Base-by-base conservation (phyloP, 2,888 invertebrate genomes). In the Ectemnius cavifrons region DNA sequence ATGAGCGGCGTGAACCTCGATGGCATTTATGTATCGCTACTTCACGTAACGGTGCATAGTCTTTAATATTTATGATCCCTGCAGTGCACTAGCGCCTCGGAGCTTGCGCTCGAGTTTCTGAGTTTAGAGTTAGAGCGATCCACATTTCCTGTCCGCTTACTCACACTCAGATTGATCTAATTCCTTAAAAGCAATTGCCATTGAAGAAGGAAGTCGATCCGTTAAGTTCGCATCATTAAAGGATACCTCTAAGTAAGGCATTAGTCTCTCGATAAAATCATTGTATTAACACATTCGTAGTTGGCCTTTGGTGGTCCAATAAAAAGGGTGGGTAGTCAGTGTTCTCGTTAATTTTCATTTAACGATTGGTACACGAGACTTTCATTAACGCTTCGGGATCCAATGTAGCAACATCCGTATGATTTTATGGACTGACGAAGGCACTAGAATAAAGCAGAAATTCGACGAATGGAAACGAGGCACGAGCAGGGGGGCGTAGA, bases 121-220 rank as follows among this genome's bases (percentile, higher is more conserved):
- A 23, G 3, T 23, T 23, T 23, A 23, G 23, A 58, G 57, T 57
- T 60, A 46, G 63, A 52, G 14, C 52, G 71, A 60, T 27, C n/a
- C 61, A 27, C 18, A 52, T 69, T 73, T 80, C 80, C 63, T 80
- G 75, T 73, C 67, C 73, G 69, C 52, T 72, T 64, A 57, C 27
- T 56, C 67, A 72, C 60, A 78, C 73, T 71, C 75, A 67, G 73
- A 78, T 75, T 73, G 67, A 63, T 73, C 70, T 71, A 63, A 72
- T 75, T 71, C 64, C 37, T 58, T 63, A 59, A 6, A 73, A 72
- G 71, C 67, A 62, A 63, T 73, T 76, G 79, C 77, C 75, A 71
- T 73, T 72, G 64, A 59, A 72, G 73, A 58, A 81, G 81, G 81
- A 81, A 79, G 77, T 76, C 61, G 79, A 72, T 74, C 79, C 79